These are phyloP conservation scores for Catostylus mosaicus DNA, from an alignment of 30 jellyfish, hydroid and myxozoan species.

Conservation along the genomic window DNA sequence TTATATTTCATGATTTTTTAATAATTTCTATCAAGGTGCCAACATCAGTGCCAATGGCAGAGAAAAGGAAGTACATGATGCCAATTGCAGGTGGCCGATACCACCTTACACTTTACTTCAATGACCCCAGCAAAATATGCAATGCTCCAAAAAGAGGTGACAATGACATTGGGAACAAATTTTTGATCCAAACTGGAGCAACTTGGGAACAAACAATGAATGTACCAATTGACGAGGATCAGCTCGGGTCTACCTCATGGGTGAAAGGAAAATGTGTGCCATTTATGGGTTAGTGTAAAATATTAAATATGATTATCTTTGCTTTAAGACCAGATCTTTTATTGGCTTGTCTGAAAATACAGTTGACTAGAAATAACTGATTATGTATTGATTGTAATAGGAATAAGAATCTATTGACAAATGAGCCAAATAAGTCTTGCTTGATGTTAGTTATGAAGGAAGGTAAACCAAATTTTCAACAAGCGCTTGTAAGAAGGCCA, in stretches of 20 bases:
- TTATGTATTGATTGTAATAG: too few species aligned
- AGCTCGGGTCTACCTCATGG: constrained; percentile 32
- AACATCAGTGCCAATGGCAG: constrained; percentile 49
- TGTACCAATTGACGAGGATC: constrained; percentile 43
- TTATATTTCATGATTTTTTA: too few species aligned
- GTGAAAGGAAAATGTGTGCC: constrained; percentile 57
- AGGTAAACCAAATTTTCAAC: too few species aligned
- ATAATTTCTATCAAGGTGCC: too few species aligned
- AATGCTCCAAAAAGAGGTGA: constrained; percentile 45
- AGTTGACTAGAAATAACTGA: too few species aligned
- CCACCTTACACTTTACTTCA: constrained; percentile 61
- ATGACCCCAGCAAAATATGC: constrained; percentile 61
- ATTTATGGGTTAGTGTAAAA: constrained; percentile 32
- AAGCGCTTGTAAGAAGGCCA: too few species aligned
- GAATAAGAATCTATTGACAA: too few species aligned
- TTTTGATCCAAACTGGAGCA: constrained; percentile 57
- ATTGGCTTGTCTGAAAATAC: too few species aligned
- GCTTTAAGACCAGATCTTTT: background rate
- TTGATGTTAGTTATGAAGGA: too few species aligned
- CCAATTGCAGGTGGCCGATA: constrained; percentile 48
- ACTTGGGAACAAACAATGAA: constrained; percentile 40
- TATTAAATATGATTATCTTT: background rate
- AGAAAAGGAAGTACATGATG: constrained; percentile 46
- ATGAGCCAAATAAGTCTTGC: too few species aligned
- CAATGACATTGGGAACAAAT: constrained; percentile 48